phyloP scores from a whole-genome alignment of 2,113 vertebrate species.

The Podarcis raffonei region DNA sequence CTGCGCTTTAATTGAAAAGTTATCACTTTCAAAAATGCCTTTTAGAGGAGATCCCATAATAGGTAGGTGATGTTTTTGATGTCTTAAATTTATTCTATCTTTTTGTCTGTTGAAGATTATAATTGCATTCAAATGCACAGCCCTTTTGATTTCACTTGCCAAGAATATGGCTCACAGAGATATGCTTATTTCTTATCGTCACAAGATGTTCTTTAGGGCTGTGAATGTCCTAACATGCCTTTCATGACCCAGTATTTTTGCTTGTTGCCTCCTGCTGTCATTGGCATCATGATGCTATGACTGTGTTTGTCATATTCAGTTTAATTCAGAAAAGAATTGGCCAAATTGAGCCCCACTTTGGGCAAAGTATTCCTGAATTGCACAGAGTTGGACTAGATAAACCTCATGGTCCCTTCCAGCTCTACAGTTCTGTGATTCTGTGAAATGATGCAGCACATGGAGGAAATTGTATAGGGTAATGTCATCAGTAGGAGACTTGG shows the following conservation, averaged over 20 bases:
- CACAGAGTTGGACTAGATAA: too few relatives aligned
- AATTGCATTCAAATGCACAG: not conserved
- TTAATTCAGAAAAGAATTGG: not conserved
- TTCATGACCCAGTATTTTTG: not conserved
- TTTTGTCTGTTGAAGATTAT: not conserved
- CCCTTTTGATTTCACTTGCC: not conserved
- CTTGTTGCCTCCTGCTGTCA: not conserved
- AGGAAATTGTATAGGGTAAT: not conserved
- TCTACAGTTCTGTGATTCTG: too few relatives aligned
- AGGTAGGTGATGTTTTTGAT: constrained; percentile 65
- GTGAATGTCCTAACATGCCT: not conserved
- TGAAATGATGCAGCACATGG: not conserved
- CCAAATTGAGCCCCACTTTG: too few relatives aligned
- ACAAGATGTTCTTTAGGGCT: not conserved
- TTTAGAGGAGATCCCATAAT: constrained; percentile 84
- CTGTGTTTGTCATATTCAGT: not conserved
- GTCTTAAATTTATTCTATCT: not conserved
- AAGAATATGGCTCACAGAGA: not conserved
- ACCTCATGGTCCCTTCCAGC: too few relatives aligned
- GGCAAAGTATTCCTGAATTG: not conserved
- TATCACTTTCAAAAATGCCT: constrained; percentile 91
- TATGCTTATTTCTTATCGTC: not conserved
- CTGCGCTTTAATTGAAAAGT: constrained; percentile 88
- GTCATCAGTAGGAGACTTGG: not conserved
- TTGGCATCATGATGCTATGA: not conserved